These are phyloP conservation scores for Adelphocoris suturalis DNA, from an alignment of 2,888 invertebrate genomes.

Conservation along the genomic window DNA sequence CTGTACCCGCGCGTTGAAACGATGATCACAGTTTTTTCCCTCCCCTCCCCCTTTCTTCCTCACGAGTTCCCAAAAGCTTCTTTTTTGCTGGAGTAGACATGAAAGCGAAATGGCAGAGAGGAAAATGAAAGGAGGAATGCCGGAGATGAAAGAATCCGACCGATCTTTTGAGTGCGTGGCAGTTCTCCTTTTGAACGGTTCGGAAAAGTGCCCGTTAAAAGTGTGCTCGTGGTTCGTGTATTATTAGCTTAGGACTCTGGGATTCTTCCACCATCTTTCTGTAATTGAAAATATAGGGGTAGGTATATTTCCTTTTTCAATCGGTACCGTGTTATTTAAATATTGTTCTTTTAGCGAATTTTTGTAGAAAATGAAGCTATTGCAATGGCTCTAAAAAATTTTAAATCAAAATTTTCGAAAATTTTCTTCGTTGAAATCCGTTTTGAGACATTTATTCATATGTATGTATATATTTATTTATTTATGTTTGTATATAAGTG, in stretches of 20 bases:
- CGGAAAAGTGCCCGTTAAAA: slow-evolving; percentile 46
- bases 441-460: no score
- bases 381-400: no score
- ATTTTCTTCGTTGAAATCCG: no score
- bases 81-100: slow-evolving; percentile 23
- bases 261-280: slow-evolving; percentile 30
- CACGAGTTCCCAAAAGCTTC: not conserved
- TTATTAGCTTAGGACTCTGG: slow-evolving; percentile 27
- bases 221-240: slow-evolving; percentile 44
- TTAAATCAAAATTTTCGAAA: no score
- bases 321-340: not conserved
- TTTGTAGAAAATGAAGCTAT: no score
- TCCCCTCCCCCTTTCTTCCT: not conserved
- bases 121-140: slow-evolving; percentile 32
- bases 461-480: no score
- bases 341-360: not conserved
- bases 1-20: slow-evolving; percentile 17
- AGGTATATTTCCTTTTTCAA: not conserved
- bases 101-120: slow-evolving; percentile 31
- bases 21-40: not conserved
- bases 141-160: slow-evolving; percentile 24
- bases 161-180: slow-evolving; percentile 31
- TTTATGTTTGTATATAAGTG: no score
- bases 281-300: not conserved
- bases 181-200: slow-evolving; percentile 46